Base-by-base conservation (phyloP, 1,140 invertebrate species). In the Ptiloglossa arizonensis region DNA sequence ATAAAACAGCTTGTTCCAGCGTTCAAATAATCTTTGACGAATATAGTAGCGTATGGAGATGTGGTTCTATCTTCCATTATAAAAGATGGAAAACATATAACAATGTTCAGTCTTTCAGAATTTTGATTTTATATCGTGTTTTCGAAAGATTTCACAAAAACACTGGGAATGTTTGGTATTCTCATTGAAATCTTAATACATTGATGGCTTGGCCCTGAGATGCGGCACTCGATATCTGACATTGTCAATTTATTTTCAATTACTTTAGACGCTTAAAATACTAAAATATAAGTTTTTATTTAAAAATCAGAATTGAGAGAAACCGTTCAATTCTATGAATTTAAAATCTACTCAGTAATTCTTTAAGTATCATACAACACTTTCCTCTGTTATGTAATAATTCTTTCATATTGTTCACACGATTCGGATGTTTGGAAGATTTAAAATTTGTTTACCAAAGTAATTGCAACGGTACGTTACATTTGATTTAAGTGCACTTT, bases 91-190 rank as follows among this genome's bases (percentile, higher is more conserved):
- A 35, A 41, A 48, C 48, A 13, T 6, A 15, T 66, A 50, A 41
- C 44, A 29, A 69, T 32, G 66, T 69, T 76, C 66, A 76, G 73
- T 76, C 73, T 76, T 76, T 41, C 11, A 41, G 11, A 41, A 41
- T 41, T 41, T 41, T 13, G 11, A 11, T 60, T 48, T 8, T 60
- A 41, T 38, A 24, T 48, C 15, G 13, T 35, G 32, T 69, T 68
- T 46, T 24, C 13, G 6, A n/a, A 73, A 22, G 24, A 38, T 48
- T 35, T 44, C 38, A 29, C 13, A 41, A 54, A 59, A 27, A 8
- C 44, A 8, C 22, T 48, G 6, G 1, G n/a, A 68, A 27, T 22
- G n/a, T 68, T 67, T 29, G n/a, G 8, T 35, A 15, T 32, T 50
- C 24, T 9, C 19, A 8, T 13, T 2, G 22, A 44, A 74, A 41